Evolutionary conservation across 1,140 invertebrate species (phyloP).

Genomic region (Dreissena polymorpha): DNA sequence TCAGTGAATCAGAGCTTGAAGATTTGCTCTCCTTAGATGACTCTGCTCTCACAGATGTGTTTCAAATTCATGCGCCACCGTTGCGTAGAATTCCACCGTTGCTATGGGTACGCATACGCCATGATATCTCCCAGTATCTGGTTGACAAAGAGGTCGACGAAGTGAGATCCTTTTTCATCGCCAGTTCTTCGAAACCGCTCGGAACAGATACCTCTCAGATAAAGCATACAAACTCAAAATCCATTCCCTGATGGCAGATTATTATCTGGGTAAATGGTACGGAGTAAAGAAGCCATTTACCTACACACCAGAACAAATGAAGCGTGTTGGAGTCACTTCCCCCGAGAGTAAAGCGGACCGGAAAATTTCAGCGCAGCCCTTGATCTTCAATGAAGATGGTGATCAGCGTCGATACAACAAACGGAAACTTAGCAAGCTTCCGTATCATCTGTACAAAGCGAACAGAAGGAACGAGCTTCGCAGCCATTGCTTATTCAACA

Average conservation of each 20-base stretch:
- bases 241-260: constrained; percentile 97
- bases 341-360: constrained; percentile 95
- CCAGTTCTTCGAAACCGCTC: constrained; percentile 78
- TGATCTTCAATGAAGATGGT: constrained; percentile 84
- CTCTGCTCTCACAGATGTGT: constrained; percentile 71
- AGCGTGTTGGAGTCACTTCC: constrained; percentile 79
- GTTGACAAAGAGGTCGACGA: constrained; percentile 94
- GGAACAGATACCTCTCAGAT: constrained; percentile 96
- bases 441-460: constrained; percentile 65
- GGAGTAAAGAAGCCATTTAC: constrained; percentile 96
- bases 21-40: constrained; percentile 74
- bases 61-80: constrained; percentile 75
- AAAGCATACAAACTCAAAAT: constrained; percentile 96
- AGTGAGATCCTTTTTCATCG: constrained; percentile 69
- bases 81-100: constrained; percentile 70
- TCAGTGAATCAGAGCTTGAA: constrained; percentile 72
- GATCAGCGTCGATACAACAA: constrained; percentile 63
- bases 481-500: constrained; percentile 66
- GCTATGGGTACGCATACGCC: constrained; percentile 65
- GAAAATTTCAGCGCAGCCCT: constrained; percentile 95
- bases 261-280: constrained; percentile 96
- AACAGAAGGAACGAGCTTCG: constrained; percentile 75
- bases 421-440: constrained; percentile 71
- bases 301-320: constrained; percentile 92
- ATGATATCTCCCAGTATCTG: constrained; percentile 61